A percentile compares a stretch with the other conserved stretches of the same genome.
phyloP scores from a whole-genome alignment of 2,113 vertebrate genomes.

The Pelobates fuscus region DNA sequence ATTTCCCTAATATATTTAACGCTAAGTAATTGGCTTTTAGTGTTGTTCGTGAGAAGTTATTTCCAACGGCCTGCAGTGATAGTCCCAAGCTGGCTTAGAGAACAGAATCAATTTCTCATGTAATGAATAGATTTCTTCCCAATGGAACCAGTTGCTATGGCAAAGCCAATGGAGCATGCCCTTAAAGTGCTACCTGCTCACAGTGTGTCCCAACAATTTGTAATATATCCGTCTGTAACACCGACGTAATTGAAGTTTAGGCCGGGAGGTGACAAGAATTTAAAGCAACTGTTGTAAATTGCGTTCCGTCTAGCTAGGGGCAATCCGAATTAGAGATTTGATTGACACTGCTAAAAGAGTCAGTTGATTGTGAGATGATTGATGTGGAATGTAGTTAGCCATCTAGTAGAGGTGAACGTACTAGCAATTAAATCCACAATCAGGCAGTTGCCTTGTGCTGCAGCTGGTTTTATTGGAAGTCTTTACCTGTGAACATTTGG shows the following conservation, averaged over 20 bases:
- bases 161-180: slow-evolving; percentile 1
- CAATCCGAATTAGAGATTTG: neutral
- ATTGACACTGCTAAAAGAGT: neutral
- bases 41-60: slow-evolving; percentile 19
- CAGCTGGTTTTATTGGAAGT: neutral
- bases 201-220: slow-evolving; percentile 19
- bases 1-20: slow-evolving; percentile 25
- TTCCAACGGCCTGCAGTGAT: slow-evolving; percentile 10
- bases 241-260: slow-evolving; percentile 42
- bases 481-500: neutral
- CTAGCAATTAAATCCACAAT: neutral
- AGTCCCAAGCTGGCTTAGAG: slow-evolving; percentile 34
- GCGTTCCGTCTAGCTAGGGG: neutral
- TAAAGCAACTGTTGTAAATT: slow-evolving; percentile 34
- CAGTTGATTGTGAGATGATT: neutral
- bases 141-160: slow-evolving; percentile 40
- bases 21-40: slow-evolving; percentile 39
- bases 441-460: neutral
- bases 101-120: slow-evolving; percentile 31
- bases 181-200: slow-evolving; percentile 34
- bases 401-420: neutral
- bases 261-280: slow-evolving; percentile 26
- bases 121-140: slow-evolving; percentile 37
- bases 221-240: slow-evolving; percentile 2
- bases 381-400: neutral